phyloP scores from a whole-genome alignment of 2,797 vertebrate genomes.

The Percopsis omiscomaycus region DNA sequence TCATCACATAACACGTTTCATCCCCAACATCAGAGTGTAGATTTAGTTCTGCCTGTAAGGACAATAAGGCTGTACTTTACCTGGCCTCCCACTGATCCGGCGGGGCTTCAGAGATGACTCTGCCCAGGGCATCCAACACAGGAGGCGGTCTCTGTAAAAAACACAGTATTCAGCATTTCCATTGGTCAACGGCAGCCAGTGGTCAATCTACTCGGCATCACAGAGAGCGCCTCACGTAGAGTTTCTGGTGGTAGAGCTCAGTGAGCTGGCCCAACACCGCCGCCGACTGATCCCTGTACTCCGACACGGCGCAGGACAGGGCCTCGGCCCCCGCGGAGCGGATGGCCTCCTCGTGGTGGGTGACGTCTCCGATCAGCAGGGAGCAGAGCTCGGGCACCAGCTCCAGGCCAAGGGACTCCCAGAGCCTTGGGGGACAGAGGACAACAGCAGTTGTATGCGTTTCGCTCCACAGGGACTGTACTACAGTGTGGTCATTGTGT shows the following conservation, averaged over 20 bases:
- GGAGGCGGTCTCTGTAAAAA: constrained; percentile 89
- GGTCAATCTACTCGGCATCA: neutral
- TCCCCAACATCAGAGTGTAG: too few relatives aligned
- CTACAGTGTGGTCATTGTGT: neutral
- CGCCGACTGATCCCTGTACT: constrained; percentile 85
- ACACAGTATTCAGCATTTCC: constrained; percentile 8
- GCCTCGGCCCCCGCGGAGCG: constrained; percentile 90
- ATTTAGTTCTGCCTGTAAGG: too few relatives aligned
- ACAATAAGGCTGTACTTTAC: too few relatives aligned
- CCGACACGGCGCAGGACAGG: constrained; percentile 87
- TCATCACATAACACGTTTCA: too few relatives aligned
- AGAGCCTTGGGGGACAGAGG: constrained; percentile 77
- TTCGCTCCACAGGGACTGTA: neutral
- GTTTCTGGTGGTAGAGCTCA: constrained; percentile 95
- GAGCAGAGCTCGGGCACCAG: constrained; percentile 90
- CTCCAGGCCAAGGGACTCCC: constrained; percentile 87
- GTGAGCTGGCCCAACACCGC: constrained; percentile 87
- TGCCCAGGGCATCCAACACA: constrained; percentile 92
- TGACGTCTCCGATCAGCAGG: constrained; percentile 90
- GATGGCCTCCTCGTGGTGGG: constrained; percentile 90
- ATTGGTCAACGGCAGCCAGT: neutral
- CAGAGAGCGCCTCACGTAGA: constrained; percentile 83
- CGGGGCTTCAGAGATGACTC: constrained; percentile 94
- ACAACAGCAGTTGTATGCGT: neutral
- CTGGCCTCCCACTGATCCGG: constrained; percentile 99